phyloP scores from a whole-genome alignment of 2,888 invertebrate species.

The Campopleginae sp. region DNA sequence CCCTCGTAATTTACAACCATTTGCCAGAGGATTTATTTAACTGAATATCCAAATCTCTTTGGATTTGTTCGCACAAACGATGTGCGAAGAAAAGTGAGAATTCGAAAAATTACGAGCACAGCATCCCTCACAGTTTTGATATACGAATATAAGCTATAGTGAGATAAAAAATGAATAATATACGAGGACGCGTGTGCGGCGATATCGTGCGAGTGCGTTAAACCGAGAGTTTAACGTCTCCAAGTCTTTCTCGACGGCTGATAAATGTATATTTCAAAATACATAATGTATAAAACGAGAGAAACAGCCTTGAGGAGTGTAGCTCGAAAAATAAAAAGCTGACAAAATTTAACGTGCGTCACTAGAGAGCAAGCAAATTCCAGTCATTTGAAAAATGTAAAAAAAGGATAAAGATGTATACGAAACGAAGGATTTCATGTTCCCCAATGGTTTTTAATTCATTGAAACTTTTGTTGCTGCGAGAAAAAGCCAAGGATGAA shows the following conservation, averaged over 20 bases:
- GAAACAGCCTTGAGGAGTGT: constrained; percentile 16
- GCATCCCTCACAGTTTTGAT: not conserved
- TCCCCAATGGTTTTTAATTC: constrained; percentile 7
- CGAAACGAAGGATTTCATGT: constrained; percentile 2
- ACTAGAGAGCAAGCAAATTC: not conserved
- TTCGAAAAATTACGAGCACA: not conserved
- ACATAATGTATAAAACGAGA: not conserved
- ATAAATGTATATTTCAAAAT: constrained; percentile 1
- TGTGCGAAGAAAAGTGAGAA: not conserved
- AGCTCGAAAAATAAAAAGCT: not conserved
- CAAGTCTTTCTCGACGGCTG: not conserved
- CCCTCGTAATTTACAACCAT: not conserved
- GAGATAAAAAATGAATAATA: constrained; percentile 53
- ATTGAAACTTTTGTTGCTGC: not conserved
- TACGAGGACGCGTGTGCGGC: constrained; percentile 47
- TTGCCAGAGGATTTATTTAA: not conserved
- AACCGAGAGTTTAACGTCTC: constrained; percentile 33
- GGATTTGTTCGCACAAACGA: not conserved
- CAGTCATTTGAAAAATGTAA: not conserved
- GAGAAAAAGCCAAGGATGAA: constrained; percentile 3
- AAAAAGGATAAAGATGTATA: constrained; percentile 12
- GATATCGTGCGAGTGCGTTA: constrained; percentile 51
- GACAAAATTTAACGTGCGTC: constrained; percentile 37
- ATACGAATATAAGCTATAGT: not conserved
- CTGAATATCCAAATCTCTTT: not conserved